These are phyloP conservation scores for Festucalex cinctus DNA, from an alignment of 2,113 vertebrate genomes.

Conservation along the genomic window DNA sequence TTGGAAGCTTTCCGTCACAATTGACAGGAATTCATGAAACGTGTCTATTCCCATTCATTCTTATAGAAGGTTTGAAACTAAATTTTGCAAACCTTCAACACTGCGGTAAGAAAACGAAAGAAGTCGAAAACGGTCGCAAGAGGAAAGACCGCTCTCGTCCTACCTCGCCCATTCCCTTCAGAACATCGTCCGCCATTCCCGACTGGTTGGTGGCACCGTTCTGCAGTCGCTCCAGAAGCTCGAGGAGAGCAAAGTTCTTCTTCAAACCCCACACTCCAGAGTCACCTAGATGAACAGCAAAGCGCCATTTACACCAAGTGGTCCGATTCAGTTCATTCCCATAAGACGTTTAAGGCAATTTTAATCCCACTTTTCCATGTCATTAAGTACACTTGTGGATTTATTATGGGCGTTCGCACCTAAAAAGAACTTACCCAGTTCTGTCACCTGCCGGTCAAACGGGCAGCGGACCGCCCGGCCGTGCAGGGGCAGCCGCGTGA, in stretches of 20 bases:
- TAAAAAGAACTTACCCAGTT: slow-evolving; percentile 80
- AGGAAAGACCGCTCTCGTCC: background rate
- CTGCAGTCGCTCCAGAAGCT: slow-evolving; percentile 92
- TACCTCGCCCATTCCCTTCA: slow-evolving; percentile 93
- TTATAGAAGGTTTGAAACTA: no score
- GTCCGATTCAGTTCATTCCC: background rate
- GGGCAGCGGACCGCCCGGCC: slow-evolving; percentile 93
- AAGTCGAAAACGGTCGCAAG: no score
- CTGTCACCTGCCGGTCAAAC: slow-evolving; percentile 95
- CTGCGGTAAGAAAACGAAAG: no score
- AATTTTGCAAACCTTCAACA: no score
- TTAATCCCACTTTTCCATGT: no score
- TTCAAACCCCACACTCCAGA: slow-evolving; percentile 98
- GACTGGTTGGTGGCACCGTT: slow-evolving; percentile 88
- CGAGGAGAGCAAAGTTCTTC: slow-evolving; percentile 97
- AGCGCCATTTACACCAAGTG: background rate
- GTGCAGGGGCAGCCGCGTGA: slow-evolving; percentile 91
- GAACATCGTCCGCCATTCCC: slow-evolving; percentile 81
- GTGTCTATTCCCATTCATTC: no score
- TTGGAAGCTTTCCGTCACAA: no score
- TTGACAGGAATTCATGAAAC: no score
- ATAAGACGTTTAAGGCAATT: background rate
- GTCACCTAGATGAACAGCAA: slow-evolving; percentile 73
- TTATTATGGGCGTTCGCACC: no score
- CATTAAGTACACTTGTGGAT: no score